phyloP scores from a whole-genome alignment of 2,797 vertebrate species.

The Hoplostethus mediterraneus region DNA sequence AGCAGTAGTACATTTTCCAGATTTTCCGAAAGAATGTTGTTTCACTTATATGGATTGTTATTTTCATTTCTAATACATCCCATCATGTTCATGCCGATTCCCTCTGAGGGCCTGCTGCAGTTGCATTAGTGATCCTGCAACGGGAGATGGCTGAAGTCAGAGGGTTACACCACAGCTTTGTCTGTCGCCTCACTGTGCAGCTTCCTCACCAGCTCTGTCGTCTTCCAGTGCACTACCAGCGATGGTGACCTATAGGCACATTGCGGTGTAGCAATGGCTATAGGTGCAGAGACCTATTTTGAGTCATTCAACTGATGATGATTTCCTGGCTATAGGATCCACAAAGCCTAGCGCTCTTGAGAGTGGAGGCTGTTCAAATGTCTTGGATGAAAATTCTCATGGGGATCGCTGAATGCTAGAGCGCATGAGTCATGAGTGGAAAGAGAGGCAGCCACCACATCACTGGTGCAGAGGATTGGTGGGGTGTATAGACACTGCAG shows the following conservation, averaged over 20 bases:
- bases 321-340: constrained; percentile 7
- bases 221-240: constrained; percentile 10
- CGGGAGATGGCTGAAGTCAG: constrained; percentile 52
- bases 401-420: constrained; percentile 30
- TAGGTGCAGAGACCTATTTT: neutral
- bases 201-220: constrained; percentile 23
- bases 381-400: constrained; percentile 19
- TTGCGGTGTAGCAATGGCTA: neutral
- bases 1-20: neutral
- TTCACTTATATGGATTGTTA: constrained; percentile 20
- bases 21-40: constrained; percentile 21
- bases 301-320: constrained; percentile 10
- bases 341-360: constrained; percentile 9
- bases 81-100: neutral
- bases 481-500: constrained; percentile 46
- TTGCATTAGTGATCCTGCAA: constrained; percentile 33
- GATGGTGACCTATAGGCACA: neutral
- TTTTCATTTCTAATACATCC: constrained; percentile 25
- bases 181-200: constrained; percentile 4
- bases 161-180: constrained; percentile 23
- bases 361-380: neutral
- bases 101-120: constrained; percentile 20
- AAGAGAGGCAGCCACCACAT: constrained; percentile 68
- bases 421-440: constrained; percentile 66
- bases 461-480: constrained; percentile 50